phyloP scores from a whole-genome alignment of 2,113 vertebrate genomes.

The Peromyscus californicus region DNA sequence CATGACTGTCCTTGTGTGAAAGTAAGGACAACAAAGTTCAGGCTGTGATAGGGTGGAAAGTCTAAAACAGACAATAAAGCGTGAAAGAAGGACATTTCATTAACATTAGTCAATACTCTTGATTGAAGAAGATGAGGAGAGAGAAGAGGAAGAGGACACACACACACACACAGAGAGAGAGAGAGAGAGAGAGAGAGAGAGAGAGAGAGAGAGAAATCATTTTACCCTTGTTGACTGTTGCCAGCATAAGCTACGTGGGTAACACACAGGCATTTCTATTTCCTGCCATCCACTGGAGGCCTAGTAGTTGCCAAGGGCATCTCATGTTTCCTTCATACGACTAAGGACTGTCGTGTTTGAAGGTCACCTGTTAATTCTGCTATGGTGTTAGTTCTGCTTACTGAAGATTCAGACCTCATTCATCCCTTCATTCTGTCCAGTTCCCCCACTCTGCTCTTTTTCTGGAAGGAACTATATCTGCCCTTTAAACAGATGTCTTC shows the following conservation, averaged over 20 bases:
- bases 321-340: neutral
- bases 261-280: neutral
- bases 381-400: neutral
- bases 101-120: slow-evolving; percentile 12
- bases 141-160: neutral
- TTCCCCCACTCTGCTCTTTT: neutral
- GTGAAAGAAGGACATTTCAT: neutral
- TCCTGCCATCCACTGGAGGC: neutral
- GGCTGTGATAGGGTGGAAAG: neutral
- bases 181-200: neutral
- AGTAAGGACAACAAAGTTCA: neutral
- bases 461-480: neutral
- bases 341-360: neutral
- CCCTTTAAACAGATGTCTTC: neutral
- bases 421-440: neutral
- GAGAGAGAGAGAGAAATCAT: neutral
- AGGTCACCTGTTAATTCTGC: neutral
- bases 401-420: neutral
- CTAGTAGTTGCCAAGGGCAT: neutral
- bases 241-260: too few relatives aligned
- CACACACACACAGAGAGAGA: too few relatives aligned
- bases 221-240: neutral
- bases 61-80: neutral
- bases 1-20: neutral
- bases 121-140: neutral